These are phyloP conservation scores for Eretmochelys imbricata DNA, from an alignment of 2,113 vertebrate species.

Conservation along the genomic window DNA sequence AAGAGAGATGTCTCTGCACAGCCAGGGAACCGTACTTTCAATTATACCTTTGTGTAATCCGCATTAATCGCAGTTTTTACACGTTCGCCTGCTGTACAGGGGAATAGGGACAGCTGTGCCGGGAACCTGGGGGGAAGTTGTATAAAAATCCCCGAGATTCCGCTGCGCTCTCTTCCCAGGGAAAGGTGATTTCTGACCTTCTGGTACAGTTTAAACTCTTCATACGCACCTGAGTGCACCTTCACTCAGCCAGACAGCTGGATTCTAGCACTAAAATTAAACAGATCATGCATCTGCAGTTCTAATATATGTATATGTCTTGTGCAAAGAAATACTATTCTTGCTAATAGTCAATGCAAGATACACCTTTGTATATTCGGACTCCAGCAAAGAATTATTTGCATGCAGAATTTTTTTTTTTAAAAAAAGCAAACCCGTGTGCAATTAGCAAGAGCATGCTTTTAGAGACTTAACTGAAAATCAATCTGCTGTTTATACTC, in stretches of 20 bases:
- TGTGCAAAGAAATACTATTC: neutral
- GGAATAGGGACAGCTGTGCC: too few relatives aligned
- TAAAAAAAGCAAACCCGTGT: neutral
- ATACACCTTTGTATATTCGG: neutral
- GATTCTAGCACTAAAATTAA: neutral
- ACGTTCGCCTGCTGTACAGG: neutral
- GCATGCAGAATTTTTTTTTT: neutral
- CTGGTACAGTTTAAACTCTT: neutral
- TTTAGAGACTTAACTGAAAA: neutral
- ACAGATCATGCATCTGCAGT: neutral
- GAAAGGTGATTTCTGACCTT: neutral
- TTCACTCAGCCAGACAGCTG: neutral
- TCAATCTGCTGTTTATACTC: neutral
- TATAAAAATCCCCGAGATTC: neutral
- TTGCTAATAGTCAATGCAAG: neutral
- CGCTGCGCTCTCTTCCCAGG: neutral
- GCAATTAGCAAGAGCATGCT: neutral
- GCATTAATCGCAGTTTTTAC: neutral
- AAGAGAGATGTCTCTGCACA: too few relatives aligned
- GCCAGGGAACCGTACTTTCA: neutral
- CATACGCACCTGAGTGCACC: neutral
- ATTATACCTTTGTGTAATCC: neutral
- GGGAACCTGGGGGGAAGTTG: accelerated
- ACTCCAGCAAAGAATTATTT: neutral
- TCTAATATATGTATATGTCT: too few relatives aligned